These are phyloP conservation scores for Cephalotes varians DNA, from an alignment of 2,888 invertebrate genomes.

Conservation along the genomic window DNA sequence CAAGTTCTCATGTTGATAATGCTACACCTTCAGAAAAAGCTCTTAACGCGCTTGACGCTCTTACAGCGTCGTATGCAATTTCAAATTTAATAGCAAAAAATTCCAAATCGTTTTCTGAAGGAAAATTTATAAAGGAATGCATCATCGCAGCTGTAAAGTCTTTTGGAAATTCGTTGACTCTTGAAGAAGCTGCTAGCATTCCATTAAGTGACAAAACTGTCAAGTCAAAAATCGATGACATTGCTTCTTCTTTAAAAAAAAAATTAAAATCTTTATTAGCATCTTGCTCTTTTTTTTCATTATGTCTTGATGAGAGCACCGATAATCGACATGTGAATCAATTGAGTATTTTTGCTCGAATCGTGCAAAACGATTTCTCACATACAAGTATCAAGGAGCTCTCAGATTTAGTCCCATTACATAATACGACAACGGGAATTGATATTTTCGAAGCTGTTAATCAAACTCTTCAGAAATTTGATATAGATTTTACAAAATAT, in stretches of 20 bases:
- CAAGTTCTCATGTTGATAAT: too few relatives aligned
- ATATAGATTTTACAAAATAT: constrained; percentile 2
- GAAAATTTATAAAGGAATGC: constrained; percentile 2
- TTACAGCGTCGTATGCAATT: neutral
- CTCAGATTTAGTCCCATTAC: constrained; percentile 25
- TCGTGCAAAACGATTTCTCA: too few relatives aligned
- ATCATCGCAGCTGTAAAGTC: neutral
- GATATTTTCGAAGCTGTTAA: constrained; percentile 20
- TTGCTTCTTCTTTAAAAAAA: neutral
- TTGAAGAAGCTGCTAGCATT: neutral
- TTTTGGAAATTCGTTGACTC: neutral
- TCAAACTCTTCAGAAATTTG: neutral
- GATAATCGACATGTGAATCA: too few relatives aligned
- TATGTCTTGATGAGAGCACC: neutral
- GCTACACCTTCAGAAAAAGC: neutral
- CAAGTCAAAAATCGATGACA: neutral
- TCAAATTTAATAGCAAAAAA: neutral
- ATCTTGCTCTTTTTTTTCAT: neutral
- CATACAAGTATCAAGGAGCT: too few relatives aligned
- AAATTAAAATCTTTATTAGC: constrained; percentile 2
- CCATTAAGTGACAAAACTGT: neutral
- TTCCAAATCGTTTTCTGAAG: neutral
- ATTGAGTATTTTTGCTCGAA: too few relatives aligned
- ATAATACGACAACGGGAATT: neutral
- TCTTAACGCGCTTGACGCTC: too few relatives aligned